A percentile compares a stretch with the other conserved stretches of the same genome.
Evolutionary conservation across 2,797 vertebrate species (phyloP).

Genomic region (Yasuhikotakia modesta): DNA sequence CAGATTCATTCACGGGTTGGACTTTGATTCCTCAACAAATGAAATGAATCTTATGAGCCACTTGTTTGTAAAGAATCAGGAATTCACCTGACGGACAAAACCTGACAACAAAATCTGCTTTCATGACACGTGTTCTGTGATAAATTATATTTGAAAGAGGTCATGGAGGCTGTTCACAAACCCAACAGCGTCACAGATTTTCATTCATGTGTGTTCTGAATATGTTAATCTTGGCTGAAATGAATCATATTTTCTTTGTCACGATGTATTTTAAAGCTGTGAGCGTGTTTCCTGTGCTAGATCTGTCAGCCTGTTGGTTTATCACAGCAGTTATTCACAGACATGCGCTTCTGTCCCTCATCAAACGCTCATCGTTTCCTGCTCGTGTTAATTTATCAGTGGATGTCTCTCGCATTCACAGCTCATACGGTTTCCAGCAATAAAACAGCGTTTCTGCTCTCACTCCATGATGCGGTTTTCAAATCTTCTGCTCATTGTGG

Average conservation of each 20-base stretch:
- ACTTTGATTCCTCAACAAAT: too few species aligned
- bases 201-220: constrained; percentile 17
- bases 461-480: background rate
- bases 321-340: too few species aligned
- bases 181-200: background rate
- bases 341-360: constrained; percentile 16
- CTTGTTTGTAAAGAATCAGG: too few species aligned
- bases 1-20: constrained; percentile 42
- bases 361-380: constrained; percentile 4
- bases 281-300: constrained; percentile 22
- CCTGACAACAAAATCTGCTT: too few species aligned
- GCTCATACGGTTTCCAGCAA: background rate
- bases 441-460: constrained; percentile 5
- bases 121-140: too few species aligned
- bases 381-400: constrained; percentile 16
- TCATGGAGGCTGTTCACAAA: background rate
- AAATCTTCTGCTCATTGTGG: constrained; percentile 15
- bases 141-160: too few species aligned
- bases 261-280: constrained; percentile 27
- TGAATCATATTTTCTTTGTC: constrained; percentile 30
- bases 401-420: constrained; percentile 12
- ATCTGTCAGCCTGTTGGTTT: constrained; percentile 26
- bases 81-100: too few species aligned
- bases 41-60: too few species aligned
- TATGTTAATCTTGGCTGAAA: background rate